Evolutionary conservation across 1,140 invertebrate genomes (phyloP).

Genomic region (Diplogasteroides magnus): DNA sequence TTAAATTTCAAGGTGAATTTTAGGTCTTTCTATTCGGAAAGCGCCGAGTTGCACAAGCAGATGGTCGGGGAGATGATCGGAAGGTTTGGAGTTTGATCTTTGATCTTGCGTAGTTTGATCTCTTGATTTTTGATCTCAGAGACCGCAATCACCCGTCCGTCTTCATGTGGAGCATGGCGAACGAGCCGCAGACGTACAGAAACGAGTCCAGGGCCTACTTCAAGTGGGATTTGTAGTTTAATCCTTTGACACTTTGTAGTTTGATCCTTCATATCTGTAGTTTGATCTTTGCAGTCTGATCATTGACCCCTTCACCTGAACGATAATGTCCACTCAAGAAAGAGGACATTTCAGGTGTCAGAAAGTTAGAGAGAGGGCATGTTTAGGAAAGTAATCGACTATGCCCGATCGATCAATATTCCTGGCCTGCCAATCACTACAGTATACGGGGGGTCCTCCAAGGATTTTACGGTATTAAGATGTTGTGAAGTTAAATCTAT

Average conservation of each 20-base stretch:
- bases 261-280: too few relatives aligned
- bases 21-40: background rate
- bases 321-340: too few relatives aligned
- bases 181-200: slow-evolving; percentile 41
- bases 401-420: slow-evolving; percentile 65
- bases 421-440: slow-evolving; percentile 69
- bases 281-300: too few relatives aligned
- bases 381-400: slow-evolving; percentile 52
- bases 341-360: background rate
- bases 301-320: background rate
- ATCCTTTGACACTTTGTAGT: too few relatives aligned
- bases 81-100: too few relatives aligned
- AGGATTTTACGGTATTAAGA: background rate
- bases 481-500: too few relatives aligned
- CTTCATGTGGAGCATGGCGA: slow-evolving; percentile 48
- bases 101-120: too few relatives aligned
- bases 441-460: slow-evolving; percentile 52
- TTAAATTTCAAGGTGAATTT: too few relatives aligned
- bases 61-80: background rate
- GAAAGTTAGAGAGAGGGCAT: too few relatives aligned
- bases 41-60: background rate
- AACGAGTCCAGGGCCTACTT: slow-evolving; percentile 40
- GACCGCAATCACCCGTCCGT: slow-evolving; percentile 52
- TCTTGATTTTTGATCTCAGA: too few relatives aligned
- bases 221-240: slow-evolving; percentile 33